These are phyloP conservation scores for Oenanthe oenanthe DNA, from an alignment of 2,113 vertebrate genomes.

Conservation along the genomic window DNA sequence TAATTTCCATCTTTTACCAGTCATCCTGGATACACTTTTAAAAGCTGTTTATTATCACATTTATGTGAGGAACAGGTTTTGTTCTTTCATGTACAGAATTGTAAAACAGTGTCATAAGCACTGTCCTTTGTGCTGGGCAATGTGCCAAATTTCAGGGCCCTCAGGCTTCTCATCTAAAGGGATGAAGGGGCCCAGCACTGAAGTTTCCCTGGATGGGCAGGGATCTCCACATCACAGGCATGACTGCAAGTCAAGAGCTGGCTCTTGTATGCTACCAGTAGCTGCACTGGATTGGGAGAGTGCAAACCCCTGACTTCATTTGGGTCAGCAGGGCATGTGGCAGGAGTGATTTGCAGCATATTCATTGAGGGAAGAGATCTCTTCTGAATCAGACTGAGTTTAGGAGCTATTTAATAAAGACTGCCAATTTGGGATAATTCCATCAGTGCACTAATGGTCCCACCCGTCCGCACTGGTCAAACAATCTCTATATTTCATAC, in stretches of 20 bases:
- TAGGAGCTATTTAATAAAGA: conserved; percentile 6
- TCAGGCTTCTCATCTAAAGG: not conserved
- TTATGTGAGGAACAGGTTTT: not conserved
- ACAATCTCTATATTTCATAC: not conserved
- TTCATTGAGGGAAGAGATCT: not conserved
- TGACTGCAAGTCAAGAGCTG: not conserved
- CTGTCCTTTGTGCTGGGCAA: not conserved
- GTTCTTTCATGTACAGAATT: not conserved
- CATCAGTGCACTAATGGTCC: not conserved
- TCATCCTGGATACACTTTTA: not conserved
- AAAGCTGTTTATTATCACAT: not conserved
- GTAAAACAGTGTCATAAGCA: not conserved
- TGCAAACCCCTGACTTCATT: not conserved
- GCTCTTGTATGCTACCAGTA: not conserved
- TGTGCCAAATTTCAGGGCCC: not conserved
- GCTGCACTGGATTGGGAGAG: not conserved
- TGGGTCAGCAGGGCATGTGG: not conserved
- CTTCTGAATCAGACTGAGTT: not conserved
- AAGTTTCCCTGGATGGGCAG: not conserved
- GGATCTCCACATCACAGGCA: not conserved
- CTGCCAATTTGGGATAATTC: not conserved
- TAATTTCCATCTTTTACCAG: not conserved
- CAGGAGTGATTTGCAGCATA: not conserved
- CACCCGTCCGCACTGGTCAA: not conserved
- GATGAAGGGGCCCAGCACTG: not conserved